Evolutionary conservation across 2,888 invertebrate genomes (phyloP), one percentile per base, ranked within the genome.

Genomic region (Rutpela maculata): DNA sequence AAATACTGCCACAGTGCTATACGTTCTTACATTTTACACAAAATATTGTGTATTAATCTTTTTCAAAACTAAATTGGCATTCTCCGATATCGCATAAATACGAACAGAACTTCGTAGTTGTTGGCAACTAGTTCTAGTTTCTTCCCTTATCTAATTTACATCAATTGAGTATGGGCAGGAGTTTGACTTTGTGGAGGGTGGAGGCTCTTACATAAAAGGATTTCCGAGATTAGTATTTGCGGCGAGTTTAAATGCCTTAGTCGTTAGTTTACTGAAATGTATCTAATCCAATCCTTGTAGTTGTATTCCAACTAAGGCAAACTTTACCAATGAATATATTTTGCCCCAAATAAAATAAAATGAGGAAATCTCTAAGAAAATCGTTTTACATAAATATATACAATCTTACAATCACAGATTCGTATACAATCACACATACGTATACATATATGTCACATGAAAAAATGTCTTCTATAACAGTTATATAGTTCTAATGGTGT

Each of bases 211-310:
- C n/a, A 50, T 50, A 50, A 50, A 50, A 50, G 50, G 50, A 50
- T 50, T 50, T 50, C 50, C 15, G 50, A 50, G 65, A 65, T 65
- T 65, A 43, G 43, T 38, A 38, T 63, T 63, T 65, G 43, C 65
- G 43, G 43, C 65, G 43, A 43, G 43, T 65, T 65, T 65, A 65
- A 65, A 65, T 65, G 65, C 43, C 63, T 63, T 60, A n/a, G 50
- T 50, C 50, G 50, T 50, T 50, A 50, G 50, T 50, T 50, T 50
- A 50, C 50, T 50, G 50, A 6, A 50, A 15, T 50, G 15, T 50
- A 12, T n/a, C n/a, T n/a, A 50, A 50, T 50, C 50, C 50, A 50
- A 50, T 50, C 50, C 50, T 50, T n/a, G 50, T 50, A 50, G 50
- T 50, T 50, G 50, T 50, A n/a, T 6, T 9, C 50, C 50, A 50